phyloP scores from a whole-genome alignment of 92 coral and sea anemone genomes.

The Pocillopora grandis region DNA sequence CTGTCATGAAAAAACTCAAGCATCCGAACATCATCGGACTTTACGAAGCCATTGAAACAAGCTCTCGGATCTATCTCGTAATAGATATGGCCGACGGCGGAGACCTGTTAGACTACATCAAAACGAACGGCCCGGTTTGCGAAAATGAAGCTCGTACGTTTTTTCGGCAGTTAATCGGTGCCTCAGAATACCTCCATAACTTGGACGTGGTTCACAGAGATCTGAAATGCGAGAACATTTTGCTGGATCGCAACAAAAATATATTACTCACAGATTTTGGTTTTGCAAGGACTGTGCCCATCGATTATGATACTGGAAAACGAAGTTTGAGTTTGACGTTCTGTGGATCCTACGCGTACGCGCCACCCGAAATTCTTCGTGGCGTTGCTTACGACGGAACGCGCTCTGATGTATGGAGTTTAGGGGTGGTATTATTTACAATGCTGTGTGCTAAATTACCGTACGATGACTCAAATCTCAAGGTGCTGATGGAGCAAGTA shows the following conservation, averaged over 20 bases:
- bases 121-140: constrained; percentile 84
- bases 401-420: constrained; percentile 95
- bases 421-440: constrained; percentile 94
- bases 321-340: constrained; percentile 90
- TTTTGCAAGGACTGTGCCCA: constrained; percentile 88
- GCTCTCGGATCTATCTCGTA: constrained; percentile 91
- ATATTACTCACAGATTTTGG: constrained; percentile 95
- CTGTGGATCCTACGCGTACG: constrained; percentile 98
- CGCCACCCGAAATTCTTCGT: constrained; percentile 97
- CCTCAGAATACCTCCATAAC: constrained; percentile 83
- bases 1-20: constrained; percentile 91
- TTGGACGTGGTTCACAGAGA: constrained; percentile 95
- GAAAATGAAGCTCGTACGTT: constrained; percentile 89
- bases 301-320: constrained; percentile 79
- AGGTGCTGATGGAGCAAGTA: constrained; percentile 86
- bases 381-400: constrained; percentile 99
- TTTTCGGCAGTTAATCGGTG: constrained; percentile 90
- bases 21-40: constrained; percentile 89
- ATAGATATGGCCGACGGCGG: constrained; percentile 98
- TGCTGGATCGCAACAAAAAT: constrained; percentile 81
- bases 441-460: constrained; percentile 98
- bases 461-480: constrained; percentile 94
- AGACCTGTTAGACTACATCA: constrained; percentile 88
- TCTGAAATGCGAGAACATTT: constrained; percentile 92
- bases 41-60: constrained; percentile 97